Evolutionary conservation across 1,140 invertebrate genomes (phyloP).

Genomic region (Nixonia krombeini): DNA sequence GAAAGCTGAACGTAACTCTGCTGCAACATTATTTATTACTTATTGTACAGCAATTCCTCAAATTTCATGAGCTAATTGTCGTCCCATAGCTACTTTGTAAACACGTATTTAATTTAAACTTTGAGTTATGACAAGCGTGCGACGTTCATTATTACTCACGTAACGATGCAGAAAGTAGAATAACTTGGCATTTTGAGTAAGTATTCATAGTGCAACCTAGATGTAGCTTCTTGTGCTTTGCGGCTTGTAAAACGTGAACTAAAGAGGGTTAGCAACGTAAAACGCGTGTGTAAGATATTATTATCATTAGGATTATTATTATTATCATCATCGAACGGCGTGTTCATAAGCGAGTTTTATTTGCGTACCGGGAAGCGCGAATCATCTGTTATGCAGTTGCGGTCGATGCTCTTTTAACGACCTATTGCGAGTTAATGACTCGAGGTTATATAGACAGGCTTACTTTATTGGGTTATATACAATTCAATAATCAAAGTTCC

Average conservation of each 20-base stretch:
- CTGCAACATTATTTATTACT: too few relatives aligned
- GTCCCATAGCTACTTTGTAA: too few relatives aligned
- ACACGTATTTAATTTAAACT: background rate
- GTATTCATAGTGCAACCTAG: conserved; percentile 27
- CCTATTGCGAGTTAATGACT: conserved; percentile 29
- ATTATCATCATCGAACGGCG: conserved; percentile 22
- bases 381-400: conserved; percentile 30
- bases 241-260: conserved; percentile 4
- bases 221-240: conserved; percentile 15
- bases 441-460: conserved; percentile 14
- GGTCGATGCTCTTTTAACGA: conserved; percentile 33
- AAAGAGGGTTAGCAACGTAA: conserved; percentile 9
- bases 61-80: too few relatives aligned
- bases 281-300: too few relatives aligned
- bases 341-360: conserved; percentile 18
- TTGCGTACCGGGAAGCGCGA: conserved; percentile 22
- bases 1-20: too few relatives aligned
- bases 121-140: background rate
- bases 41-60: too few relatives aligned
- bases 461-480: conserved; percentile 8
- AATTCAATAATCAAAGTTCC: too few relatives aligned
- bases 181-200: conserved; percentile 13
- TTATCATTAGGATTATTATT: too few relatives aligned
- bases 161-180: conserved; percentile 8
- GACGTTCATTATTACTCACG: too few relatives aligned